These are phyloP conservation scores for Thamnophis sirtalis DNA, from an alignment of 2,113 vertebrate species.

Conservation along the genomic window DNA sequence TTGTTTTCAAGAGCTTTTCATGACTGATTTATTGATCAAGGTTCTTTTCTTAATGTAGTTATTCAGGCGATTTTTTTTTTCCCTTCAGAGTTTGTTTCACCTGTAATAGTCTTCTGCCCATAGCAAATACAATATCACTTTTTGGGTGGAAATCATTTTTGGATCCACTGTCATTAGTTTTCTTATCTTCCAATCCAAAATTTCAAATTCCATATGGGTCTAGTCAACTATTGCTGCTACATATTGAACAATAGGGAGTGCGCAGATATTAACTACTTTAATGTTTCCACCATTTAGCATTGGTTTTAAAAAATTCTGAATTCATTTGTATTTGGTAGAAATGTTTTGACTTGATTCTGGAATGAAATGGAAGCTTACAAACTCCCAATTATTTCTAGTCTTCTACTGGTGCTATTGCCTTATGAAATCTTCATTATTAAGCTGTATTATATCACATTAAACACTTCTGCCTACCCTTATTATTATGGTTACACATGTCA, in stretches of 20 bases:
- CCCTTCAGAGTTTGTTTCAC: background rate
- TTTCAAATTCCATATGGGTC: background rate
- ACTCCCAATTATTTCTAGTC: background rate
- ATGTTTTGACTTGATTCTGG: background rate
- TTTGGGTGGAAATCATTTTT: background rate
- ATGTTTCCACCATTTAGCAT: background rate
- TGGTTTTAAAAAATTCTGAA: background rate
- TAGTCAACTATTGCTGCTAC: background rate
- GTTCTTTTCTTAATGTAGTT: background rate
- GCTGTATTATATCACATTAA: background rate
- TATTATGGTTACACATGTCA: background rate
- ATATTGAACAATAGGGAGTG: background rate
- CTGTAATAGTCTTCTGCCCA: too few relatives aligned
- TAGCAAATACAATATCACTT: background rate
- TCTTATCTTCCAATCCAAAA: background rate
- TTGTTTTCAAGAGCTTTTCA: background rate
- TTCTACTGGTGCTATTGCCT: background rate
- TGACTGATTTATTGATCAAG: background rate
- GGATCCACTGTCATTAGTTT: too few relatives aligned
- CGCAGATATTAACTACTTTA: background rate
- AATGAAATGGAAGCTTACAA: background rate
- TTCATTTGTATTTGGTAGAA: background rate
- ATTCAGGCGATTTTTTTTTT: background rate
- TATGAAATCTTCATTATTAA: background rate
- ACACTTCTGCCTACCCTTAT: background rate